These are phyloP conservation scores for Drosophila pseudoananassae DNA, from an alignment of 1,140 invertebrate species.

Conservation along the genomic window DNA sequence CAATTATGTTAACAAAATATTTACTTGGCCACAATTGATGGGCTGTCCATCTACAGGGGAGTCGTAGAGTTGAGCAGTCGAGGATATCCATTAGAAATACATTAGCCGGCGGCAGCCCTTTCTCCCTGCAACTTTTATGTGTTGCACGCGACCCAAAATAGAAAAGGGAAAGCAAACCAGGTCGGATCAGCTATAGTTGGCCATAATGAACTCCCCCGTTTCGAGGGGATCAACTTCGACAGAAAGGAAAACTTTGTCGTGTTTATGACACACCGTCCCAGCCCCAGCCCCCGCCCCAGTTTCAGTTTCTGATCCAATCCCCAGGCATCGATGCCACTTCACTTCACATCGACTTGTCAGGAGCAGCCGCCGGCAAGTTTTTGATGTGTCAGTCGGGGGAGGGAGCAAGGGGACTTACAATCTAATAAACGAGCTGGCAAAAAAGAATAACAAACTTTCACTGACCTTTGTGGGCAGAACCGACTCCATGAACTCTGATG, in stretches of 20 bases:
- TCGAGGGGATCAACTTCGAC: constrained; percentile 30
- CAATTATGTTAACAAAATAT: constrained; percentile 81
- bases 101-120: constrained; percentile 30
- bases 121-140: constrained; percentile 11
- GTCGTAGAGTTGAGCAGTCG: constrained; percentile 6
- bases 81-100: constrained; percentile 43
- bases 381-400: constrained; percentile 61
- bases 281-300: background rate
- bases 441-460: constrained; percentile 66
- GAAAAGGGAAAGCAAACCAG: background rate
- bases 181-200: constrained; percentile 39
- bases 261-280: constrained; percentile 62
- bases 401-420: constrained; percentile 47
- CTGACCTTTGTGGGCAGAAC: constrained; percentile 59
- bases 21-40: constrained; percentile 74
- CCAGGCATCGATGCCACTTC: constrained; percentile 62
- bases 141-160: constrained; percentile 21
- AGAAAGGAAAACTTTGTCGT: constrained; percentile 64
- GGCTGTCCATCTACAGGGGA: constrained; percentile 10
- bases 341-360: constrained; percentile 58
- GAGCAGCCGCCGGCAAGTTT: constrained; percentile 74
- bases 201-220: constrained; percentile 60
- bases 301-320: constrained; percentile 19
- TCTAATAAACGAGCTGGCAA: constrained; percentile 71
- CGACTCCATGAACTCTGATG: constrained; percentile 50